Percentiles rank a stretch among this genome's conserved stretches.
Evolutionary conservation across 2,113 vertebrate species (phyloP).

Genomic region (Megaceryle torquata): DNA sequence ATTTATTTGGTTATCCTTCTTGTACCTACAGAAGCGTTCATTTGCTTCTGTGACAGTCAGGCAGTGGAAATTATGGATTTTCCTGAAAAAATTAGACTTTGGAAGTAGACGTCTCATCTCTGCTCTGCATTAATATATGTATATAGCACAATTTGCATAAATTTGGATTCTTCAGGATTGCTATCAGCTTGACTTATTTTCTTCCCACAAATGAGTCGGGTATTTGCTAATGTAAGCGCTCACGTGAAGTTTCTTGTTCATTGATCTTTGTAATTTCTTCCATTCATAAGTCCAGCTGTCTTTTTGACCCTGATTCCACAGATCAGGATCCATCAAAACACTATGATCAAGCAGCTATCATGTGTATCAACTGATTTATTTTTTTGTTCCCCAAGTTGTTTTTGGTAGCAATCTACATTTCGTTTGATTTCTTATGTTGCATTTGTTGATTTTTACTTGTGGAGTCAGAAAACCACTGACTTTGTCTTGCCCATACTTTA

Average conservation of each 20-base stretch:
- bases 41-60: background rate
- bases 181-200: background rate
- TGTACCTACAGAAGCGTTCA: background rate
- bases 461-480: background rate
- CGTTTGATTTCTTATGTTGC: background rate
- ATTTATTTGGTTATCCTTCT: background rate
- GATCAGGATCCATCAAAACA: constrained; percentile 10
- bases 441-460: background rate
- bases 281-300: background rate
- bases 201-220: background rate
- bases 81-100: background rate
- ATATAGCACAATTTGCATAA: background rate
- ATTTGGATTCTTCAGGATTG: background rate
- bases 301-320: constrained; percentile 26
- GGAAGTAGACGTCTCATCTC: background rate
- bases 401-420: background rate
- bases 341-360: background rate
- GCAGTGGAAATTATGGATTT: background rate
- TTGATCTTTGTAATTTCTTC: background rate
- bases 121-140: background rate
- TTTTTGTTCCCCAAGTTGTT: background rate
- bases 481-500: background rate
- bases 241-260: background rate
- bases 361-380: background rate
- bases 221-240: background rate